Evolutionary conservation across 2,888 invertebrate species (phyloP).

Genomic region (Hylaea fasciaria): DNA sequence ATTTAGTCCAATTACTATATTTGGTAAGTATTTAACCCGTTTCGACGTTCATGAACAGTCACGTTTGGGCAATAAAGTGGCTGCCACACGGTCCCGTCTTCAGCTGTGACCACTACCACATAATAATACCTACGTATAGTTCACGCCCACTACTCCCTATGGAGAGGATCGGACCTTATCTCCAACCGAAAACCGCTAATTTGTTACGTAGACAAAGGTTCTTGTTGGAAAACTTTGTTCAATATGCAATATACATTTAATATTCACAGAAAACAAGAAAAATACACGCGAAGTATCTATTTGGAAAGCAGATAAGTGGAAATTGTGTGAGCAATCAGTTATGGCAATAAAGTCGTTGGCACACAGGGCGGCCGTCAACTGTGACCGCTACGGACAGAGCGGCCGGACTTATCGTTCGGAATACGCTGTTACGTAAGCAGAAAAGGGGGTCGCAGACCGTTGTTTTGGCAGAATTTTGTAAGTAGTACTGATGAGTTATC

Average conservation of each 20-base stretch:
- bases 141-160: too few species aligned
- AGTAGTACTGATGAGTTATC: too few species aligned
- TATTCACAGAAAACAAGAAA: too few species aligned
- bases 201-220: too few species aligned
- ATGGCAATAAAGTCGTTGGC: slow-evolving; percentile 1
- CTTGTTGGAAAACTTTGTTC: too few species aligned
- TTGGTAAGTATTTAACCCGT: slow-evolving; percentile 21
- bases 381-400: slow-evolving; percentile 12
- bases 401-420: slow-evolving; percentile 6
- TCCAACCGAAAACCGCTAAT: too few species aligned
- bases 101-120: slow-evolving; percentile 18
- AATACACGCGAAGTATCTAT: too few species aligned
- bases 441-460: too few species aligned
- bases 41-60: slow-evolving; percentile 33
- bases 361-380: slow-evolving; percentile 21
- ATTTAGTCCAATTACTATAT: slow-evolving; percentile 24
- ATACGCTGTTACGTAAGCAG: slow-evolving; percentile 20
- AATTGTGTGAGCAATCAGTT: slow-evolving; percentile 25
- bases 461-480: background rate
- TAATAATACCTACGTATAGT: too few species aligned
- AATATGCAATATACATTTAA: too few species aligned
- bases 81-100: slow-evolving; percentile 12
- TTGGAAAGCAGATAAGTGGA: too few species aligned
- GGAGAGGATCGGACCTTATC: too few species aligned
- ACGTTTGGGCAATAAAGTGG: slow-evolving; percentile 33